Evolutionary conservation across 2,888 invertebrate genomes (phyloP), one percentile per base, ranked within the genome.

Genomic region (Drosophila falleni): DNA sequence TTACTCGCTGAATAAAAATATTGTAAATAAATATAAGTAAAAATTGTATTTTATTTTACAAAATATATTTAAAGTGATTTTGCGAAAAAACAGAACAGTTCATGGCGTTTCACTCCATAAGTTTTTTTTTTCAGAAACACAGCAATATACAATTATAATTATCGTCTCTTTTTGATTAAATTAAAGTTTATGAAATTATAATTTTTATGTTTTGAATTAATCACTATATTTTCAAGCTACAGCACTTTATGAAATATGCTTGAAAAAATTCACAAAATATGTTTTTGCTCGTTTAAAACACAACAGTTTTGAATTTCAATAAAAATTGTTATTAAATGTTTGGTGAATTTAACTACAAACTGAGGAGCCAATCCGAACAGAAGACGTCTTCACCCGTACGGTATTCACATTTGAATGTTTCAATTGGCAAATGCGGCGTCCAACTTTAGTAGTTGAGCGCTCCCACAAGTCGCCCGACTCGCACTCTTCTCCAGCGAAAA

Each of bases 321-420:
- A n/a, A 61, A 65, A 46, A 11, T 46, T 19, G 31, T 41, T 19
- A 16, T 58, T 35, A 35, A 58, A 55, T 62, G 39, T 13, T 54
- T 61, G 37, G 37, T 51, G 42, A 65, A 42, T 62, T 46, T 37
- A 61, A 62, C 23, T 73, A 59, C 64, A 70, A 67, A 78, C 64
- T 73, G 77, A 69, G 78, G 77, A 89, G 78, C 85, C 73, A 80
- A 80, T 77, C 80, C 87, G 86, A 80, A 86, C 78, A 81, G 86
- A 87, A 87, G 83, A 91, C 92, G 92, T 92, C 92, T 92, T 92
- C 90, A 89, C 92, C 89, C 91, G 90, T 91, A 90, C 92, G 92
- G 90, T 91, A 92, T 91, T 91, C 91, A 91, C 91, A 91, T 92
- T 92, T 91, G 92, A 92, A 92, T 92, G 92, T 90, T 91, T 91